Evolutionary conservation across 1,140 invertebrate genomes (phyloP), one percentile per base, ranked within the genome.

Genomic region (Drosophila lacteicornis): DNA sequence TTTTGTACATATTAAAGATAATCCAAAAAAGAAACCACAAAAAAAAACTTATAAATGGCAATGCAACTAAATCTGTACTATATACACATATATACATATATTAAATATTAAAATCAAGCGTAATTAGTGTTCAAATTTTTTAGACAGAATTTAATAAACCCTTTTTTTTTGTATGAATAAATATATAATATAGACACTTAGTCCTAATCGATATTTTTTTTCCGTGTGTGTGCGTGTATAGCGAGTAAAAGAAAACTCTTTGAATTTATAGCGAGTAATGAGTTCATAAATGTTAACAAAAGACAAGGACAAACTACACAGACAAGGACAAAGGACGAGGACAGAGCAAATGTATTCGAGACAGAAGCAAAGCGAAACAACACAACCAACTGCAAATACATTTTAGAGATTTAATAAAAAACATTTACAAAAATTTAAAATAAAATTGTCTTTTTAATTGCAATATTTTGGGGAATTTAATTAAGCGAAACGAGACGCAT

Each of bases 231-330:
- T 79, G 71, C 70, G 80, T 86, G 71, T 80, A 66, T 87, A 87
- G 80, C 59, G 36, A 85, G 63, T 81, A 65, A 45, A 80, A 55
- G 30, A 63, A 67, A 76, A 70, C 79, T 87, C 83, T 87, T 86
- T 87, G 83, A 87, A 87, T 87, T 87, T 87, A 87, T 87, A 87
- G 83, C 51, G 50, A 56, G 83, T 87, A 87, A 87, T 67, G 84
- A 87, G 80, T 87, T 82, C 84, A 61, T 79, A 71, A 82, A 85
- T 82, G 79, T 86, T 82, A 85, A 79, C 62, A 61, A 78, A 47
- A 40, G 38, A 43, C 42, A 25, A 50, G 22, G 46, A 66, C 25
- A 50, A 50, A 36, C 36, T 30, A 62, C 8, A 62, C 33, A 8
- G 33, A 60, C 40, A 49, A 12, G 25, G n/a, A 62, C n/a, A 3